Evolutionary conservation across 2,888 invertebrate genomes (phyloP).

Genomic region (Acleris literana): DNA sequence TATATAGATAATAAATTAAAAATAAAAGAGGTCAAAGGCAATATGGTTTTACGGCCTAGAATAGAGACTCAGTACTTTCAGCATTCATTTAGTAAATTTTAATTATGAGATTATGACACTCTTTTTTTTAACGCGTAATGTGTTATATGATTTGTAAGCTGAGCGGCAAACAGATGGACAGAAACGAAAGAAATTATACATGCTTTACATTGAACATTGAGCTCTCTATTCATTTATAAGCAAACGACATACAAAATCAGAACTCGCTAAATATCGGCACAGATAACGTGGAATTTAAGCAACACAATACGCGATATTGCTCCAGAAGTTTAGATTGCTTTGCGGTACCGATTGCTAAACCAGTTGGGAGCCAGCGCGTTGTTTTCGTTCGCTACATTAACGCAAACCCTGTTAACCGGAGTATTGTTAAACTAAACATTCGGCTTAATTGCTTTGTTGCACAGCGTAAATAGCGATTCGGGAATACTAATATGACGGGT

Average conservation of each 20-base stretch:
- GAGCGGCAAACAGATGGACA: no score
- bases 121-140: no score
- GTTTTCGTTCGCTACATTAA: slow-evolving; percentile 35
- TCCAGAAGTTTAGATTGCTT: slow-evolving; percentile 36
- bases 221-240: not conserved
- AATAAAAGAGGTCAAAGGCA: no score
- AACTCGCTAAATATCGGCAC: slow-evolving; percentile 18
- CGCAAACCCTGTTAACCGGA: slow-evolving; percentile 31
- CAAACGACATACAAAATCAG: slow-evolving; percentile 10
- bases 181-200: no score
- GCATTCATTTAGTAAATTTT: no score
- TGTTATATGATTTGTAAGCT: no score
- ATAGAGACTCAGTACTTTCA: no score
- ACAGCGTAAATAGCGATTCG: slow-evolving; percentile 11
- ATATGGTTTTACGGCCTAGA: no score
- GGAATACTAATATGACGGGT: slow-evolving; percentile 8
- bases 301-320: slow-evolving; percentile 32
- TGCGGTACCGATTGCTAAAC: slow-evolving; percentile 33
- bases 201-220: no score
- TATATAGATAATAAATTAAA: no score
- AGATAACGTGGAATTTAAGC: slow-evolving; percentile 30
- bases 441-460: slow-evolving; percentile 27
- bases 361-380: slow-evolving; percentile 29
- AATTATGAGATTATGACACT: no score
- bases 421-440: slow-evolving; percentile 36